These are phyloP conservation scores for Cettia cetti DNA, from an alignment of 2,113 vertebrate species.

Conservation along the genomic window DNA sequence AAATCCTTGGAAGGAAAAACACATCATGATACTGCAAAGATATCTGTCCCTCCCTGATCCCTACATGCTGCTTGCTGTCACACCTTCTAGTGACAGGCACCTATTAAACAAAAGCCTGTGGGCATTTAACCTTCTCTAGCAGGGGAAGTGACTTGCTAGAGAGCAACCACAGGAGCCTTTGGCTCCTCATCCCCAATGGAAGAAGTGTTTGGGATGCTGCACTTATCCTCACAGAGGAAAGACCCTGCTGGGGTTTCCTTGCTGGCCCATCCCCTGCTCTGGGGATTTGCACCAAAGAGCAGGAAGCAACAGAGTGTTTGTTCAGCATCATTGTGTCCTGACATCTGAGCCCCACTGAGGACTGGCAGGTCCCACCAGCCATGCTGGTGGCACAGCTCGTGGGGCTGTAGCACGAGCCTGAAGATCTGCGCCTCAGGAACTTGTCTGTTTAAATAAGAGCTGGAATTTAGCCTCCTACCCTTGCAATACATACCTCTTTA, in stretches of 20 bases:
- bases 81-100: neutral
- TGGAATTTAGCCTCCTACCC: neutral
- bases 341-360: neutral
- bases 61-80: fast-evolving
- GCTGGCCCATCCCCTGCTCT: fast-evolving
- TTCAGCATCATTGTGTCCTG: neutral
- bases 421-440: neutral
- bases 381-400: neutral
- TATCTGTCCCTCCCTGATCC: neutral
- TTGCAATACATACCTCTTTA: neutral
- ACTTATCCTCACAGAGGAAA: neutral
- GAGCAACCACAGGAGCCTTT: neutral
- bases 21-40: fast-evolving
- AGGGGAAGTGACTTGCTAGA: neutral
- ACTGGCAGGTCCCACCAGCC: neutral
- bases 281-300: neutral
- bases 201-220: neutral
- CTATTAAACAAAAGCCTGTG: neutral
- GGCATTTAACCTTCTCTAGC: neutral
- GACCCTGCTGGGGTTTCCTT: neutral
- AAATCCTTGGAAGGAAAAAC: neutral
- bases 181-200: neutral
- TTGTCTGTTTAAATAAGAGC: neutral
- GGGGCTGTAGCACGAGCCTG: neutral
- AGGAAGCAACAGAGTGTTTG: neutral